Evolutionary conservation across 2,888 invertebrate species (phyloP).

Genomic region (Agrochola litura): DNA sequence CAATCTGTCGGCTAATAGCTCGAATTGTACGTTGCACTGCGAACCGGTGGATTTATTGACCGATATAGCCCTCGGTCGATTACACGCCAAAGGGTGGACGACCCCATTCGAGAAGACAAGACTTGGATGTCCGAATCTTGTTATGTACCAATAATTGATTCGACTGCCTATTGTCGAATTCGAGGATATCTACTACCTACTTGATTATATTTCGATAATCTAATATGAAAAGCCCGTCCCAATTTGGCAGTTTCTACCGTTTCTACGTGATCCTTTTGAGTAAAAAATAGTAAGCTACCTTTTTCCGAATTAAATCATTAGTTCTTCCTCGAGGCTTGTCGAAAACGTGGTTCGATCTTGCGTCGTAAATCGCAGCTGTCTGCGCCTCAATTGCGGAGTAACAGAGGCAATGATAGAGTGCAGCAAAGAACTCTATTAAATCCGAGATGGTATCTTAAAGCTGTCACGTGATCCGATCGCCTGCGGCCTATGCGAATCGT

Average conservation of each 20-base stretch:
- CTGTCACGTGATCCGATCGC: slow-evolving; percentile 84
- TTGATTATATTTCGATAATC: slow-evolving; percentile 47
- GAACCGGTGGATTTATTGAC: slow-evolving; percentile 69
- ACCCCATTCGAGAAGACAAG: slow-evolving; percentile 58
- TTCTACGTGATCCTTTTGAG: slow-evolving; percentile 23
- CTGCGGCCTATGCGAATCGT: slow-evolving; percentile 77
- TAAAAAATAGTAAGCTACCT: slow-evolving; percentile 29
- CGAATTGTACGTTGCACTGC: slow-evolving; percentile 57
- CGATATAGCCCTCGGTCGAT: slow-evolving; percentile 60
- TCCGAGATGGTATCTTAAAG: slow-evolving; percentile 82
- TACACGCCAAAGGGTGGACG: slow-evolving; percentile 54
- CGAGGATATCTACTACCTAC: slow-evolving; percentile 20
- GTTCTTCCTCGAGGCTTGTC: slow-evolving; percentile 27
- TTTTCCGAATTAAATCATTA: slow-evolving; percentile 45
- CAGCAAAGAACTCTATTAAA: slow-evolving; percentile 86
- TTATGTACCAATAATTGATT: slow-evolving; percentile 49
- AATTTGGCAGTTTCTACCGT: slow-evolving; percentile 11
- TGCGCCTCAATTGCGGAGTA: slow-evolving; percentile 69
- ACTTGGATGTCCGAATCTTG: slow-evolving; percentile 53
- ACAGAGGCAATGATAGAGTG: slow-evolving; percentile 82
- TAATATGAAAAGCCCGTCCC: slow-evolving; percentile 35
- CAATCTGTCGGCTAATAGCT: slow-evolving; percentile 75
- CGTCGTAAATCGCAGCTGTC: slow-evolving; percentile 66
- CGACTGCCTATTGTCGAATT: slow-evolving; percentile 43
- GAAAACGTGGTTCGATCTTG: slow-evolving; percentile 45